Evolutionary conservation across 2,113 vertebrate genomes (phyloP).

Genomic region (Gallinago jamesoni): DNA sequence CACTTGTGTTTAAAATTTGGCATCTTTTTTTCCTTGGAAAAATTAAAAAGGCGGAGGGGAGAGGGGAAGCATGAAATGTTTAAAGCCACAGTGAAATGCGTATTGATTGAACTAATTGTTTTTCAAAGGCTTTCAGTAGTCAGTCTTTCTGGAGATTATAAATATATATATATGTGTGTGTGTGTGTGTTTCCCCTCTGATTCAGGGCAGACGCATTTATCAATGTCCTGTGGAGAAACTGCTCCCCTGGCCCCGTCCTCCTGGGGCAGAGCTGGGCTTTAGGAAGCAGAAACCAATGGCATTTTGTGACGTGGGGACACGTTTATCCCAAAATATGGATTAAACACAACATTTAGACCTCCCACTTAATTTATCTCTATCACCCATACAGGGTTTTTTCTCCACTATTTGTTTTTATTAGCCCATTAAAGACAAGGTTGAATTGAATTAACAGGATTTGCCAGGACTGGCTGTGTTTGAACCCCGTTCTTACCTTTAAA

Average conservation of each 20-base stretch:
- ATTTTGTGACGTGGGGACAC: not conserved
- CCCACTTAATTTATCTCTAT: not conserved
- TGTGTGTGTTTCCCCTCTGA: not conserved
- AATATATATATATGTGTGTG: not conserved
- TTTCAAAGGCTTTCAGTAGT: not conserved
- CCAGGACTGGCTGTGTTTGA: not conserved
- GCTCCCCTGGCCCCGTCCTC: not conserved
- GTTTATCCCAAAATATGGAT: not conserved
- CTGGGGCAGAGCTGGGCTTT: not conserved
- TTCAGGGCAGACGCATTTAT: not conserved
- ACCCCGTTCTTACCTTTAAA: not conserved
- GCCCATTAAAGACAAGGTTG: not conserved
- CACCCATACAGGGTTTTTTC: not conserved
- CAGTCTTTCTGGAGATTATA: not conserved
- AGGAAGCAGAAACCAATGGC: not conserved
- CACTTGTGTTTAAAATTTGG: not conserved
- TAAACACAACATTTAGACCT: not conserved
- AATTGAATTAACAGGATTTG: not conserved
- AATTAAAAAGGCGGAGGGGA: not conserved
- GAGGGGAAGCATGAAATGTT: not conserved
- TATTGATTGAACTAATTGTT: rapidly evolving
- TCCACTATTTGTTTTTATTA: not conserved
- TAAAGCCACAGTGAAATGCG: not conserved
- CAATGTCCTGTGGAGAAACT: not conserved
- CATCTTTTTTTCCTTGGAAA: not conserved